Conservation (phyloP, 2,888 invertebrate genomes). For the Drosophila prolongata region DNA sequence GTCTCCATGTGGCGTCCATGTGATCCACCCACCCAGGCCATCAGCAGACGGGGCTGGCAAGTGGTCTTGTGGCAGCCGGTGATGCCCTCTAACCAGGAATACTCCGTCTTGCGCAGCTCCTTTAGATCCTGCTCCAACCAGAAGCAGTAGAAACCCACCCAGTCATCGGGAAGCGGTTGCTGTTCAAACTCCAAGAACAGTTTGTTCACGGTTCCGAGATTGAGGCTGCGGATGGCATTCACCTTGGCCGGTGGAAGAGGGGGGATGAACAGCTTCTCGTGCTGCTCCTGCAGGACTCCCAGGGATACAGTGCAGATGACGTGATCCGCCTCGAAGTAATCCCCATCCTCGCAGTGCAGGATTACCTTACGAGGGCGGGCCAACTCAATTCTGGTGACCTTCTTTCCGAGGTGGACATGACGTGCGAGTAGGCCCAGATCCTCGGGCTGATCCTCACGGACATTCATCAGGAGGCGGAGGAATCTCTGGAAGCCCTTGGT, state of each 20-base stretch:
- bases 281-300: constrained; percentile 86
- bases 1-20: constrained; percentile 87
- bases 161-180: constrained; percentile 85
- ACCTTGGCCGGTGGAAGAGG: constrained; percentile 84
- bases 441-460: constrained; percentile 10
- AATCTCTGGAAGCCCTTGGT: constrained; percentile 24
- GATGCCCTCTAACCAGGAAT: constrained; percentile 87
- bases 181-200: constrained; percentile 86
- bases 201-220: constrained; percentile 87
- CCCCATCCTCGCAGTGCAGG: constrained; percentile 78
- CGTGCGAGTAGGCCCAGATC: constrained; percentile 72
- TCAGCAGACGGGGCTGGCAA: constrained; percentile 86
- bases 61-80: constrained; percentile 88
- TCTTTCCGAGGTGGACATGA: constrained; percentile 59
- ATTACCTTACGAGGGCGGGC: constrained; percentile 18
- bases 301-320: constrained; percentile 87
- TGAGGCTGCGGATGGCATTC: constrained; percentile 85
- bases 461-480: constrained; percentile 27
- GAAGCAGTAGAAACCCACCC: constrained; percentile 85
- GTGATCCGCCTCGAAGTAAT: constrained; percentile 85
- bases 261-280: constrained; percentile 84
- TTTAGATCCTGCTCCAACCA: constrained; percentile 85
- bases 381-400: constrained; percentile 60
- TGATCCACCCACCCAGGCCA: constrained; percentile 88
- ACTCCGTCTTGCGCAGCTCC: constrained; percentile 49